A percentile compares a stretch with the other conserved stretches of the same genome.
phyloP scores from a whole-genome alignment of 1,140 invertebrate genomes.

The Drosophila takahashii region DNA sequence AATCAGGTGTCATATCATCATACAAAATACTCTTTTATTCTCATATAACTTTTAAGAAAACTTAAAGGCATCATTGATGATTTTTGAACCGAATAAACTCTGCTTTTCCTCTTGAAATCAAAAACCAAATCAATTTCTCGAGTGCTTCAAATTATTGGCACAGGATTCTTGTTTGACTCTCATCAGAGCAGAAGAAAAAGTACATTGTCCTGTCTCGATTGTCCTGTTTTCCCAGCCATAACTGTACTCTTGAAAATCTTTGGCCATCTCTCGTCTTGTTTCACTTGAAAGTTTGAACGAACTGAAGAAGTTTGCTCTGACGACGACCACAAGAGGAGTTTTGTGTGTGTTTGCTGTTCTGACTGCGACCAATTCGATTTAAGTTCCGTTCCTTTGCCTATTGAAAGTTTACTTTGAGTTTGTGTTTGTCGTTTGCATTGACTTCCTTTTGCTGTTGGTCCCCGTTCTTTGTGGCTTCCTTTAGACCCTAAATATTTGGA shows the following conservation, averaged over 20 bases:
- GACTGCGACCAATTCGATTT: constrained; percentile 56
- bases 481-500: not conserved
- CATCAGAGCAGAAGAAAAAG: not conserved
- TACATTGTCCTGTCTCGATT: constrained; percentile 21
- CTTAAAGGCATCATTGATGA: not conserved
- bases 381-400: constrained; percentile 45
- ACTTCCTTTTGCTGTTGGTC: not conserved
- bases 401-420: constrained; percentile 37
- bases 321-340: constrained; percentile 24
- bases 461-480: not conserved
- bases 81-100: not conserved
- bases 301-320: constrained; percentile 24
- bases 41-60: not conserved
- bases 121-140: constrained; percentile 9
- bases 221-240: constrained; percentile 28
- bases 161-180: constrained; percentile 2
- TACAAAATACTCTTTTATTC: too few species aligned
- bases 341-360: constrained; percentile 22
- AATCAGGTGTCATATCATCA: too few species aligned
- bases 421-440: constrained; percentile 8
- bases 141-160: constrained; percentile 3
- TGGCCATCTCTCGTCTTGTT: constrained; percentile 34
- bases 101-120: not conserved
- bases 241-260: constrained; percentile 24
- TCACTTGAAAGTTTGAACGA: constrained; percentile 36